Conservation (phyloP, 1,140 invertebrate species). For the Dryas iulia region DNA sequence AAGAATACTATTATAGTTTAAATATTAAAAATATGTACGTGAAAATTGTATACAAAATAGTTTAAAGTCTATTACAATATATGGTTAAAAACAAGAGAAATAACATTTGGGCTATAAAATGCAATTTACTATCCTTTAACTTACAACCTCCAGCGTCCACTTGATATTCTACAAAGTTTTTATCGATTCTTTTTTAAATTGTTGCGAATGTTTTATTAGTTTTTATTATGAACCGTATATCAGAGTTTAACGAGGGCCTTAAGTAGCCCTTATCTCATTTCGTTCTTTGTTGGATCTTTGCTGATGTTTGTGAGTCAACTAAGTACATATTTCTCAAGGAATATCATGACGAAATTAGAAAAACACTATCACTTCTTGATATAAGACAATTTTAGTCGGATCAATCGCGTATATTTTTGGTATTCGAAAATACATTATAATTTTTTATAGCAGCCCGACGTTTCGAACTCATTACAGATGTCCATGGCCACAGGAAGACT, state of each 20-base stretch:
- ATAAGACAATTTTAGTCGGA: too few species aligned
- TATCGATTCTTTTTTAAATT: slow-evolving; percentile 76
- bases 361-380: too few species aligned
- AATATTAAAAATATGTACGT: neutral
- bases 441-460: too few species aligned
- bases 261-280: slow-evolving; percentile 74
- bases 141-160: slow-evolving; percentile 46
- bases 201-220: slow-evolving; percentile 77
- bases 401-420: too few species aligned
- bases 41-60: neutral
- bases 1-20: neutral
- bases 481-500: too few species aligned
- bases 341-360: neutral
- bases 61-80: slow-evolving; percentile 15
- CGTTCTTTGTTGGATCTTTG: slow-evolving; percentile 62
- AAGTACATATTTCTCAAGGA: slow-evolving; percentile 8
- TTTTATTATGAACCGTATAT: slow-evolving; percentile 78
- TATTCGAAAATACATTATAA: too few species aligned
- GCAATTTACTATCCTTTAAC: slow-evolving; percentile 73
- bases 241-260: slow-evolving; percentile 71
- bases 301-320: slow-evolving; percentile 32
- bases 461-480: too few species aligned
- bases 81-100: slow-evolving; percentile 55
- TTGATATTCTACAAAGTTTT: slow-evolving; percentile 68
- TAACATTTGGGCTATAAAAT: slow-evolving; percentile 57